Base-by-base conservation (phyloP, 2,113 vertebrate species). In the Pomatorhinus ruficollis region DNA sequence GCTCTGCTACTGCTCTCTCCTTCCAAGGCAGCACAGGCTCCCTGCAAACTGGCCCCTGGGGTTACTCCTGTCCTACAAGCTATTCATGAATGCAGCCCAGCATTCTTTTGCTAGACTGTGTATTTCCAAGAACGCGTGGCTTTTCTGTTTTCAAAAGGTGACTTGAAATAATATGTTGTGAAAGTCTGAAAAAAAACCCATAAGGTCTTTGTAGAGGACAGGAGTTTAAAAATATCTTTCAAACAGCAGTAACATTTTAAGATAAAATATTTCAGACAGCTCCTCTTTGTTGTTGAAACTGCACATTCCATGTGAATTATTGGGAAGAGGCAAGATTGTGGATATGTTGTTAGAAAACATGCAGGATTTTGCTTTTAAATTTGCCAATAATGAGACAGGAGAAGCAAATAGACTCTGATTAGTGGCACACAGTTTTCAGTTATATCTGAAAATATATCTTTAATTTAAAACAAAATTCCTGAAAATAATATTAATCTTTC, bases 51-150 rank as follows among this genome's bases (percentile, higher is more conserved):
- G 71, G 95, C 94, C 94, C 92, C 94, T 78, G 82, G 94, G 95
- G 81, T 94, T 87, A 69, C 56, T 91, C 77, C 71, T 97, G 97
- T 88, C 97, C 95, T 95, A 97, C 90, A 97, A 95, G 79, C 85
- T 91, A 92, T 93, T 95, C 89, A 71, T 92, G 83, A 96, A 91
- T 81, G 54, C 80, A 89, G 64, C 24, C 68, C 76, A 82, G 81
- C 75, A 78, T 95, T 87, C 95, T 95, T 96, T 91, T 93, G 47
- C 79, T 75, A 78, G 71, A 39, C 30, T 86, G 21, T 80, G 49
- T 89, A 57, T 95, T 94, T 96, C 93, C 69, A 95, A 57, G 86
- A 95, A 92, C 25, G 65, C 10, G 5, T 49, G 81, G 28, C 25
- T 92, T 76, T 82, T 76, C 44, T 74, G 27, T 74, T 92, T 92